Evolutionary conservation across 1,140 invertebrate species (phyloP), one percentile per base, ranked within the genome.

Genomic region (Pachypeltis micranthus): DNA sequence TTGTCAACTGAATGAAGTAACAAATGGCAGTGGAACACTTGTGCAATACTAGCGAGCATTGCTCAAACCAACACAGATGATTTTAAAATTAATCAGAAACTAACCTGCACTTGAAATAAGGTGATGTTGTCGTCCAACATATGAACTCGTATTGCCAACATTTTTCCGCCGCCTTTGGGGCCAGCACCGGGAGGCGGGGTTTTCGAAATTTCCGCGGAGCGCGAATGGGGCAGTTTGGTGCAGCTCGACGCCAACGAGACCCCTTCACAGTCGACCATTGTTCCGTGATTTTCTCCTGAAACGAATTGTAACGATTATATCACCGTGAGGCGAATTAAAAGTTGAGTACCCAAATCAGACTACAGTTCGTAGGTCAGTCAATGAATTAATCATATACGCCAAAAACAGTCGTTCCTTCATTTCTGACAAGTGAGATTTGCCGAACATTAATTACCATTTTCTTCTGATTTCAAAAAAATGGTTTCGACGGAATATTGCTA

Each of bases 101-200:
- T n/a, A n/a, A 91, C 89, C 87, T 91, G 89, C 66, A 92, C 87
- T 83, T 91, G 90, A 76, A 92, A 92, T 79, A 91, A 87, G 62
- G 89, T 91, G 72, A 90, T 80, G 25, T 85, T 84, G 75, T 91
- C 90, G 70, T 92, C 89, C 62, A 92, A 78, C 89, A 91, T 92
- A 75, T 90, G 88, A 44, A 92, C 86, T 67, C 88, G 78, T 54
- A 92, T 85, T 16, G 87, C 88, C 47, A 92, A 78, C 84, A 91
- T 91, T 76, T 92, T 92, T 67, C 88, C 88, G 68, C 85, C 85
- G 71, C 88, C 70, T 31, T 67, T 68, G 10, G 68, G 65, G 1
- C 64, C 66, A 0, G 65, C 55, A 1, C 66, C 66, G 1, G 67
- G 69, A 0, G 68, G 69, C 16, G 64, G 66, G 2, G 66, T 65